Base-by-base conservation (phyloP, 2,113 vertebrate species). In the Hippotragus niger region DNA sequence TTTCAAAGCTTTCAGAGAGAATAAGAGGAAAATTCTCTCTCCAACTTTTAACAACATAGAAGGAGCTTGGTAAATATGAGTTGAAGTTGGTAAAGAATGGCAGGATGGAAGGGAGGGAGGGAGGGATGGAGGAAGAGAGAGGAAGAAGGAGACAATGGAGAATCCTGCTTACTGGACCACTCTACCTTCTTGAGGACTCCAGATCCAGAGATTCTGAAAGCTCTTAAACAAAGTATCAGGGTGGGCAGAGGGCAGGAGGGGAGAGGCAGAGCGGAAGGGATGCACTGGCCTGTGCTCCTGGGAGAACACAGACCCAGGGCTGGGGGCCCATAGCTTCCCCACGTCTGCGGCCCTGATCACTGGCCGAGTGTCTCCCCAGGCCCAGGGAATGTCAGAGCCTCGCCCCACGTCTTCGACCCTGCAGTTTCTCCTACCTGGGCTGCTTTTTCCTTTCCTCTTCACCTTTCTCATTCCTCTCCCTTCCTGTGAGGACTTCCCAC, bases 1-100 rank as follows among this genome's bases (percentile, higher is more conserved):
- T 76, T 96, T n/a, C 53, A 91, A 88, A 55, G 17, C 5, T 62
- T 40, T 53, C 52, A 40, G 16, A 58, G 12, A 90, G 17, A 74
- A 19, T 52, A 40, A 85, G 52, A 67, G 78, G 86, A 81, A 83
- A 87, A 87, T 29, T 76, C 16, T 93, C 86, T 95, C 82, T 71
- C 60, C 43, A 62, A 50, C 23, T 71, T 43, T 40, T 25, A 50
- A 91, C 45, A 19, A 19, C 47, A 83, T 13, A 62, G 82, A 97
- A 91, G 67, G 55, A 67, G 50, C 57, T 86, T 57, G 57, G 52
- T 55, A 94, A 90, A 84, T 17, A 47, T 6, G 47, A 60, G 9
- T 2, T 78, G 27, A 58, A 36, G 52, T 76, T 76, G 90, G 50
- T 71, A 12, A 67, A 31, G 40, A 62, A 57, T 85, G 64, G 21